Percentiles rank a stretch among this genome's conserved stretches.
Conservation (phyloP, 2,797 vertebrate species). For the Fundulus diaphanus region DNA sequence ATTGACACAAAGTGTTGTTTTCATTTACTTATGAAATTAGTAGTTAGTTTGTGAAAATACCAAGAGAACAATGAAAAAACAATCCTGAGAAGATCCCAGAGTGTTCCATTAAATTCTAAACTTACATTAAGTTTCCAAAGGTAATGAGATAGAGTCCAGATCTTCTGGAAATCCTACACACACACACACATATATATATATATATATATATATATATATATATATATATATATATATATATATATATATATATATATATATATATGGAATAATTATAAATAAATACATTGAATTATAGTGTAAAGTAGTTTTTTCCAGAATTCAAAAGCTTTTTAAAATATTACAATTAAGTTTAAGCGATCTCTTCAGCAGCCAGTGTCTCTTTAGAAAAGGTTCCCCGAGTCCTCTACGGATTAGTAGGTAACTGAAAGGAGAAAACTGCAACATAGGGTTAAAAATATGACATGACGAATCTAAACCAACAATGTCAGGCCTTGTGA, state of each 20-base stretch:
- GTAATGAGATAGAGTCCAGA: too few relatives aligned
- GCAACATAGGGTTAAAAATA: slow-evolving; percentile 3
- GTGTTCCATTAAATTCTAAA: background rate
- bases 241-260: too few relatives aligned
- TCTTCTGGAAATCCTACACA: too few relatives aligned
- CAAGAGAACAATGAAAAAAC: background rate
- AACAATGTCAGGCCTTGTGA: slow-evolving; percentile 16
- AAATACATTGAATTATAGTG: background rate
- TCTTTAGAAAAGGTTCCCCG: background rate
- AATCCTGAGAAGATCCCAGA: background rate
- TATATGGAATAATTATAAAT: background rate
- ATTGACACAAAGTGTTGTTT: background rate
- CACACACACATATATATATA: too few relatives aligned
- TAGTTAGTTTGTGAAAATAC: background rate
- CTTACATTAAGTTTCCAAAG: too few relatives aligned
- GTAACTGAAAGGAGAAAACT: background rate
- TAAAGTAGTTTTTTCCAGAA: background rate
- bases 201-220: too few relatives aligned
- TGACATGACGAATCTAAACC: slow-evolving; percentile 28
- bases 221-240: too few relatives aligned
- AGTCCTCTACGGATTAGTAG: background rate
- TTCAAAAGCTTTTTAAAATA: background rate
- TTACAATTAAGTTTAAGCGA: background rate
- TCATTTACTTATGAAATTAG: background rate
- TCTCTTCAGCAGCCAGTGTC: background rate